Evolutionary conservation across 2,797 vertebrate genomes (phyloP).

Genomic region (Tinamus major): DNA sequence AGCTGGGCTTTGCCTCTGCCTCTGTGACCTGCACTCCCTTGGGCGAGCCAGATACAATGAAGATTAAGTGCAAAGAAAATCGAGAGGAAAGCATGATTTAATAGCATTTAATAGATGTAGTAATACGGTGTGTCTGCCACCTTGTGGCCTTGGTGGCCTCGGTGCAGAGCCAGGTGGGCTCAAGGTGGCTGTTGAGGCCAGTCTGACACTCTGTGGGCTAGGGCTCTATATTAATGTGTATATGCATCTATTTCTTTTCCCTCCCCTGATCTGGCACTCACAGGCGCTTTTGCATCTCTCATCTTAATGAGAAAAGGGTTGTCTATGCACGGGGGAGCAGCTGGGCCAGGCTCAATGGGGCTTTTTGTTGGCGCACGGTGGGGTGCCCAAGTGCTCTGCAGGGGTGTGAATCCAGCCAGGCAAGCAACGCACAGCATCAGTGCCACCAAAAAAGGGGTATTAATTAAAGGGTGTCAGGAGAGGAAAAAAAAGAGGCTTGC

Average conservation of each 20-base stretch:
- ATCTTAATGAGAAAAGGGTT: constrained; percentile 49
- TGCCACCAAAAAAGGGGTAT: constrained; percentile 42
- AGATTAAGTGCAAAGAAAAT: not conserved
- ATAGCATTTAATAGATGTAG: not conserved
- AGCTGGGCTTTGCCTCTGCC: rapidly evolving
- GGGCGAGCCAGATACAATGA: not conserved
- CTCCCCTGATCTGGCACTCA: not conserved
- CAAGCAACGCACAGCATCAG: constrained; percentile 37
- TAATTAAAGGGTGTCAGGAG: constrained; percentile 80
- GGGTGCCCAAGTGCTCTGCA: constrained; percentile 60
- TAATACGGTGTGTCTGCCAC: not conserved
- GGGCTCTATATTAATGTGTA: not conserved
- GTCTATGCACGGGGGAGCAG: constrained; percentile 76
- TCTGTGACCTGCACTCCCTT: not conserved
- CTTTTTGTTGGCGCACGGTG: constrained; percentile 68
- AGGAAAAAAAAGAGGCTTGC: not conserved
- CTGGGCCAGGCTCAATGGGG: constrained; percentile 39
- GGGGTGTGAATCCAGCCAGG: constrained; percentile 66
- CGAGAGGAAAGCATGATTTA: not conserved
- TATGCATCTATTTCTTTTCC: not conserved
- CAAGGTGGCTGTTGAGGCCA: too few species aligned
- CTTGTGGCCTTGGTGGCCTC: too few species aligned
- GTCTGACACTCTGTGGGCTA: too few species aligned
- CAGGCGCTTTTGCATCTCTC: constrained; percentile 2
- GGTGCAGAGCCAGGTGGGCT: too few species aligned